These are phyloP conservation scores for Drosophila paucipuncta DNA, from an alignment of 2,888 invertebrate species.

Conservation along the genomic window DNA sequence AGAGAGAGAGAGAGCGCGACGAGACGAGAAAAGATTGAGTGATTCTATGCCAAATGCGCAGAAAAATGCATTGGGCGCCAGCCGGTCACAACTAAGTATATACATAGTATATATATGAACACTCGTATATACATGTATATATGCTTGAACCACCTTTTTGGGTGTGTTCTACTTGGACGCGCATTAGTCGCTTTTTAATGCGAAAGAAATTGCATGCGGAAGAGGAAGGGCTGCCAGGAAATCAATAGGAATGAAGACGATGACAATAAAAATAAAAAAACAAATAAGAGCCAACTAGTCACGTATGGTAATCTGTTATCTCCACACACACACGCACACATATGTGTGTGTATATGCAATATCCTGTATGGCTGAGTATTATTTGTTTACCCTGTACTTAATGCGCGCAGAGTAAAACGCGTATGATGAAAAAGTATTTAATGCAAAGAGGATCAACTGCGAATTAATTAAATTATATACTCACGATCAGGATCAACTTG, in stretches of 20 bases:
- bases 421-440: background rate
- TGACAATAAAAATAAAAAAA: slow-evolving; percentile 4
- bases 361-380: background rate
- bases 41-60: slow-evolving; percentile 69
- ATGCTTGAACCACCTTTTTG: background rate
- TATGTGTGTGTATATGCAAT: background rate
- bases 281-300: slow-evolving; percentile 5
- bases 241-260: slow-evolving; percentile 43
- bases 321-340: background rate
- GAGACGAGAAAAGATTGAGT: background rate
- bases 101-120: background rate
- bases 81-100: background rate
- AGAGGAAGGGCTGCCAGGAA: slow-evolving; percentile 28
- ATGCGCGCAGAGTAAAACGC: background rate
- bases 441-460: background rate
- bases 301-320: background rate
- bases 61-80: slow-evolving; percentile 63
- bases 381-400: background rate
- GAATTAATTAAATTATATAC: background rate
- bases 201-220: slow-evolving; percentile 33
- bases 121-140: background rate
- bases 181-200: slow-evolving; percentile 5
- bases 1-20: background rate
- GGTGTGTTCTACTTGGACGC: slow-evolving; percentile 10
- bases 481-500: background rate